Percentiles rank a stretch among this genome's conserved stretches.
Evolutionary conservation across 2,113 vertebrate genomes (phyloP).

Genomic region (Hippolais icterina): DNA sequence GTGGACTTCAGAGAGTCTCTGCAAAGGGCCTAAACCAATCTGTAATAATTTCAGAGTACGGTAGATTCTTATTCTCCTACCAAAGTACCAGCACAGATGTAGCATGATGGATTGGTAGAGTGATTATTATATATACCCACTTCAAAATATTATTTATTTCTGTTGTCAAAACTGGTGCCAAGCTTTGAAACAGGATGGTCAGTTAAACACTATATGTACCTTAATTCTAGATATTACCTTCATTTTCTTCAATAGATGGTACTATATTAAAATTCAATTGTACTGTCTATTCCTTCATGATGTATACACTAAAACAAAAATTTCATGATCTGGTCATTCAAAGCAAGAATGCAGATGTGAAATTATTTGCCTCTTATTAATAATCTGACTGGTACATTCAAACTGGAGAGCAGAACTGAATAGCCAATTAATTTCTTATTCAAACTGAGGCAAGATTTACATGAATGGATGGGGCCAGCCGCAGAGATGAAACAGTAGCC

Average conservation of each 20-base stretch:
- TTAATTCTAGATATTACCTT: neutral
- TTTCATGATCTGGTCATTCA: neutral
- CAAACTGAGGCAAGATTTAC: neutral
- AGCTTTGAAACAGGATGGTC: neutral
- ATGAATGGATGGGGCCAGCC: neutral
- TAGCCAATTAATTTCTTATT: neutral
- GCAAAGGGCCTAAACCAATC: neutral
- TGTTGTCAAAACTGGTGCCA: neutral
- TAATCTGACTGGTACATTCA: neutral
- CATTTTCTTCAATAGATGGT: neutral
- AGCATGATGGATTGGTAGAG: neutral
- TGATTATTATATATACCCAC: neutral
- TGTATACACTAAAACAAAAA: neutral
- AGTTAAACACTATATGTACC: neutral
- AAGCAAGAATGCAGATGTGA: neutral
- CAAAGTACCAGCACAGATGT: neutral
- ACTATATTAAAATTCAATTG: neutral
- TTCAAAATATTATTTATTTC: neutral
- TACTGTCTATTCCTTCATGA: neutral
- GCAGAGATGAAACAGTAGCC: neutral
- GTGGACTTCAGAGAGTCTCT: neutral
- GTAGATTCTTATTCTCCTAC: neutral
- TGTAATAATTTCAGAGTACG: neutral
- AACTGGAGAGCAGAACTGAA: neutral
- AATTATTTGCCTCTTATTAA: neutral